Base-by-base conservation (phyloP, 1,140 invertebrate species). In the Bombus soroeensis region DNA sequence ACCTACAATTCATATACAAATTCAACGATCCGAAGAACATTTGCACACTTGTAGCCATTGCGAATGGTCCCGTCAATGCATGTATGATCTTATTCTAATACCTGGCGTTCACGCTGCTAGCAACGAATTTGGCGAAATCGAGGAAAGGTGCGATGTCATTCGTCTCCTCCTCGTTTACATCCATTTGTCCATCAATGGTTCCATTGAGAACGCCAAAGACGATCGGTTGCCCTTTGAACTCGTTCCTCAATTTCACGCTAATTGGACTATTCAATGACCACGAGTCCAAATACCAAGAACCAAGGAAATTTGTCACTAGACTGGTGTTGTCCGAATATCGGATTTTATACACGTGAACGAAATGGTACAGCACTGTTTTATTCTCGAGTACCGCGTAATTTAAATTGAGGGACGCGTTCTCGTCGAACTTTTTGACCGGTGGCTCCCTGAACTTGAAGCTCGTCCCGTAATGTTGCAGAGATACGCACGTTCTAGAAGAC, bases 171-270 rank as follows among this genome's bases (percentile, higher is more conserved):
- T 92, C 87, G 0, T 59, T 88, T 25, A 82, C 37, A 25, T 92
- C 87, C 3, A 83, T 81, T 59, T 92, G 87, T 6, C 88, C 92
- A 68, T 94, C 94, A 75, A 89, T 92, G 1, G 92, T 95, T 3
- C 91, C 93, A 78, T 95, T 95, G 37, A 94, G 91, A 13, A 95
- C 82, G 2, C 95, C 95, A 66, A 95, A 94, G 62, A 93, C 85
- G 0, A 95, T 90, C 32, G 94, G 94, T 25, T 92, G 89, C 1
- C 93, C 94, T 18, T 90, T 89, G 53, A 95, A 94, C 77, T 94
- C 93, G 47, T 90, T 93, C 47, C 94, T 86, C n/a, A 93, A 81
- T 57, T 94, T 94, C 2, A 94, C 92, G 41, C 90, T 90, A 0
- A 90, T 83, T 2, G 94, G 92, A 57, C 71, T 78, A 25, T 88